Conservation (phyloP, 2,113 vertebrate species). For the Carassius auratus region DNA sequence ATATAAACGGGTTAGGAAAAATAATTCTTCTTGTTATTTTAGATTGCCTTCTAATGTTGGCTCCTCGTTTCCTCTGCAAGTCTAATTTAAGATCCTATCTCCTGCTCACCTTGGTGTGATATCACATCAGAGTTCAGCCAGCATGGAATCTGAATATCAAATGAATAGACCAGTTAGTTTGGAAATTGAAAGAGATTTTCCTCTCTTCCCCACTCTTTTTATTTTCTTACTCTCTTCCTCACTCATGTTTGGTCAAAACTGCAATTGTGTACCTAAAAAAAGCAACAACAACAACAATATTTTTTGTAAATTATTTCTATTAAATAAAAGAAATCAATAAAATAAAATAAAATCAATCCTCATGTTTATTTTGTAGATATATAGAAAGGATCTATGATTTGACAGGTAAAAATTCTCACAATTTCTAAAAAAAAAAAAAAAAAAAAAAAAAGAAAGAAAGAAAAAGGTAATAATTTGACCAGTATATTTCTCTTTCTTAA, state of each 20-base stretch:
- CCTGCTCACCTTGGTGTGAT: constrained; percentile 68
- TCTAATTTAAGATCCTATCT: constrained; percentile 76
- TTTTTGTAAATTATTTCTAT: no score
- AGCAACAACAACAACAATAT: no score
- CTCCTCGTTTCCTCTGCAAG: constrained; percentile 61
- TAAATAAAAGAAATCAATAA: no score
- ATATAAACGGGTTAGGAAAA: constrained; percentile 47
- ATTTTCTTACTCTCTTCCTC: not conserved
- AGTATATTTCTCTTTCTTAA: no score
- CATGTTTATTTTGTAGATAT: no score
- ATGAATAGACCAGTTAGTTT: constrained; percentile 54
- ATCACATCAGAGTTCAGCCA: constrained; percentile 72
- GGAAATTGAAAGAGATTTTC: constrained; percentile 36
- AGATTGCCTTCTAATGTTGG: constrained; percentile 61
- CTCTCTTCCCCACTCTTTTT: constrained; percentile 30
- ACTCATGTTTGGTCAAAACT: not conserved
- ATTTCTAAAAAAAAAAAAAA: no score
- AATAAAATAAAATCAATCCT: no score
- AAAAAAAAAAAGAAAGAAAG: no score
- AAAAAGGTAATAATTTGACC: no score
- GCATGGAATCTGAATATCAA: constrained; percentile 71
- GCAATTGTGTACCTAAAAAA: not conserved
- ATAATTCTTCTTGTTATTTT: constrained; percentile 66
- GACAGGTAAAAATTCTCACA: no score
- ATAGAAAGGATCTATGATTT: no score